Percentiles rank a stretch among this genome's conserved stretches.
These are phyloP conservation scores for Tenualosa thibaudeaui DNA, from an alignment of 2,797 vertebrate species.

Conservation along the genomic window DNA sequence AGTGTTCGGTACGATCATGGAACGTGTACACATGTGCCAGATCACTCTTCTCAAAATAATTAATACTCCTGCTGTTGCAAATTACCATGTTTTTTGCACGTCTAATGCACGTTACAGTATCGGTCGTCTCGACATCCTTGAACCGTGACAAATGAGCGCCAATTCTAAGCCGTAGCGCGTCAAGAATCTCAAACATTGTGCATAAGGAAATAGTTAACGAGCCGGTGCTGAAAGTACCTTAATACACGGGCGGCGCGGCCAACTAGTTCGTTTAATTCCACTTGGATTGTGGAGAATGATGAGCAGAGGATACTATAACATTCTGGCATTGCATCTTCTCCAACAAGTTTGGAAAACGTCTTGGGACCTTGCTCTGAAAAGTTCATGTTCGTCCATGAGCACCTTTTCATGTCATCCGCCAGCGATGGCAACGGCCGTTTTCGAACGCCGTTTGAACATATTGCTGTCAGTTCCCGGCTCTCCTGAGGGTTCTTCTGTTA, in stretches of 20 bases:
- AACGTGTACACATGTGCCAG: not conserved
- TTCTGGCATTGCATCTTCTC: not conserved
- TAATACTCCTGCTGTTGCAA: not conserved
- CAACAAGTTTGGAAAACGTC: conserved; percentile 4
- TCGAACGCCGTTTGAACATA: not conserved
- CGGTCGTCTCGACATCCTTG: not conserved
- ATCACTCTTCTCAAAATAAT: not conserved
- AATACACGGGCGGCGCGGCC: not conserved
- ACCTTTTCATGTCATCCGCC: not conserved
- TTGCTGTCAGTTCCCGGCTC: not conserved
- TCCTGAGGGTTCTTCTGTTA: not conserved
- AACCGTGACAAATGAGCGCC: not conserved
- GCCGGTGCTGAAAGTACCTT: not conserved
- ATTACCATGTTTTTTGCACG: not conserved
- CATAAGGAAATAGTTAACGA: not conserved
- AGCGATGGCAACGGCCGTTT: not conserved
- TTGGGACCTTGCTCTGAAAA: not conserved
- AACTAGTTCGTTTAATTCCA: not conserved
- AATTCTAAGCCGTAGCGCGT: not conserved
- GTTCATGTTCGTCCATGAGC: not conserved
- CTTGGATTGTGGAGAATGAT: not conserved
- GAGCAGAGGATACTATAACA: not conserved
- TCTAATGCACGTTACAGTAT: not conserved
- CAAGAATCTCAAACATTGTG: not conserved
- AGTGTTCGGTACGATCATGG: not conserved